Percentiles rank a stretch among this genome's conserved stretches.
Conservation (phyloP, 2,113 vertebrate species). For the Catharus bicknelli region DNA sequence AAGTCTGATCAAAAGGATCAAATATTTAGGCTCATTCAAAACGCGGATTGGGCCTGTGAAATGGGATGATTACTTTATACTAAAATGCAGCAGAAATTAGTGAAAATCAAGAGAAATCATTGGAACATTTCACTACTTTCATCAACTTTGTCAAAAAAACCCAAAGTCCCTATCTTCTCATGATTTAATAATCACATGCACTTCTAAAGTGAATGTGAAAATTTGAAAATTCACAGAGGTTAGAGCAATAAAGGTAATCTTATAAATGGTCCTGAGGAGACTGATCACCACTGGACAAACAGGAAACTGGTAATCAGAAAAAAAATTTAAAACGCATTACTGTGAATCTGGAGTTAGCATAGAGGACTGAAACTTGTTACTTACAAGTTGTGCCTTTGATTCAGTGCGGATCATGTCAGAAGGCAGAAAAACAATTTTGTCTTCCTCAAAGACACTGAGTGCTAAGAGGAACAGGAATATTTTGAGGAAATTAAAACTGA, state of each 20-base stretch:
- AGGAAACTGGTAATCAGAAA: background rate
- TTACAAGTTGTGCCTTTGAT: background rate
- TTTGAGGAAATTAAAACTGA: background rate
- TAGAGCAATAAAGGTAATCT: background rate
- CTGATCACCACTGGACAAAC: background rate
- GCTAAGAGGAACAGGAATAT: background rate
- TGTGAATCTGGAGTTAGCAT: background rate
- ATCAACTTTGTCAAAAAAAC: background rate
- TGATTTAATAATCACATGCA: constrained; percentile 19
- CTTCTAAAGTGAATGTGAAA: background rate
- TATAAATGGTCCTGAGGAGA: background rate
- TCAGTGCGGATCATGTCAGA: background rate
- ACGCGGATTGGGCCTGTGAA: constrained; percentile 19
- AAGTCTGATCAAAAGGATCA: constrained; percentile 62
- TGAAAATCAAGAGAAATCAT: constrained; percentile 38
- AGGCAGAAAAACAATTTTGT: background rate
- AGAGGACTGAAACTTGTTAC: background rate
- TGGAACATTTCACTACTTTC: constrained; percentile 13
- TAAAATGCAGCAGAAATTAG: constrained; percentile 44
- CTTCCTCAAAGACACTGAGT: background rate
- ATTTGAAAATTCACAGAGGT: constrained; percentile 8
- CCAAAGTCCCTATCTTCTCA: background rate
- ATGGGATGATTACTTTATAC: constrained; percentile 39
- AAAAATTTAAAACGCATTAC: background rate
- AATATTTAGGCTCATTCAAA: constrained; percentile 63